Evolutionary conservation across 1,140 invertebrate species (phyloP).

Genomic region (Zaprionus vittiger): DNA sequence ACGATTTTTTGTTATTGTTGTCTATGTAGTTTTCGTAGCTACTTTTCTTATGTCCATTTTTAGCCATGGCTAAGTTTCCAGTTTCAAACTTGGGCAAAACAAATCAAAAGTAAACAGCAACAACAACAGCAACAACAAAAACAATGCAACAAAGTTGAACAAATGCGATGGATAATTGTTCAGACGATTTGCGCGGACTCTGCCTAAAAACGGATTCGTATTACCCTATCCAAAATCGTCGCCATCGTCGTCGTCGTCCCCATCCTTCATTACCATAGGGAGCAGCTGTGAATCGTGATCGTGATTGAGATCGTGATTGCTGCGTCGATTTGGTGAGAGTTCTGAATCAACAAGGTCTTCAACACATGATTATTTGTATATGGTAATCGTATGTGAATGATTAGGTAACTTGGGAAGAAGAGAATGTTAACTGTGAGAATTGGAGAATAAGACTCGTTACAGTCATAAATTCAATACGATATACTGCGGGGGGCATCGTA

Average conservation of each 20-base stretch:
- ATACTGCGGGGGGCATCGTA: not conserved
- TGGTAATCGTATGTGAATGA: not conserved
- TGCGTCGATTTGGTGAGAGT: not conserved
- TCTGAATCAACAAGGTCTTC: constrained; percentile 10
- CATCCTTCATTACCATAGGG: not conserved
- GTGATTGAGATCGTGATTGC: constrained; percentile 3
- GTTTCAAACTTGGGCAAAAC: constrained; percentile 68
- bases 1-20: constrained; percentile 60
- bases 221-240: constrained; percentile 23
- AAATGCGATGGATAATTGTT: constrained; percentile 55
- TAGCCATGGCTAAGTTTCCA: constrained; percentile 76
- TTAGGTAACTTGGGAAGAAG: not conserved
- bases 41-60: constrained; percentile 76
- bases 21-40: constrained; percentile 34
- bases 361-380: constrained; percentile 4
- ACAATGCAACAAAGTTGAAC: constrained; percentile 31
- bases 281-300: constrained; percentile 13
- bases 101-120: constrained; percentile 55
- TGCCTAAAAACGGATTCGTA: constrained; percentile 31
- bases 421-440: not conserved
- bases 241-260: constrained; percentile 5
- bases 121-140: constrained; percentile 40
- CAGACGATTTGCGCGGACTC: constrained; percentile 19
- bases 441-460: not conserved
- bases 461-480: not conserved